Conservation (phyloP, 2,888 invertebrate genomes). For the Argyresthia albistria region DNA sequence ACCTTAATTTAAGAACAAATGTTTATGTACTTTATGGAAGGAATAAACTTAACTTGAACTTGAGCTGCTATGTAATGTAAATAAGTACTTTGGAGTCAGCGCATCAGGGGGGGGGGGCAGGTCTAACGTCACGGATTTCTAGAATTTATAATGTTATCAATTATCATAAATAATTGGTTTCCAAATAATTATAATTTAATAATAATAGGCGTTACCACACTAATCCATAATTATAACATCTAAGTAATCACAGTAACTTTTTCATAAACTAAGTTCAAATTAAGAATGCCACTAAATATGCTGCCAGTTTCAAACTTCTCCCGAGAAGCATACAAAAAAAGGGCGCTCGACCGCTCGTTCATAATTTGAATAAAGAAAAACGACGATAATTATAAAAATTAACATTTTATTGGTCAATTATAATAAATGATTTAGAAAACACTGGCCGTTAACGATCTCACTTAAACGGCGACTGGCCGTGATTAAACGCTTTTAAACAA, state of each 20-base stretch:
- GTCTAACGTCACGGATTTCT: neutral
- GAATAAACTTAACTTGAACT: too few relatives aligned
- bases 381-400: slow-evolving; percentile 43
- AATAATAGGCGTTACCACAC: neutral
- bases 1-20: too few relatives aligned
- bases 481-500: slow-evolving; percentile 55
- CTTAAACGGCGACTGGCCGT: slow-evolving; percentile 27
- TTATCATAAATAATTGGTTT: too few relatives aligned
- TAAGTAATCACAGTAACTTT: neutral
- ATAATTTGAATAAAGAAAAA: slow-evolving; percentile 21
- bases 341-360: neutral
- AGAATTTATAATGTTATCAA: too few relatives aligned
- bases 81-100: too few relatives aligned
- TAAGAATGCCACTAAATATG: neutral
- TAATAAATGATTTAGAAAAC: slow-evolving; percentile 49
- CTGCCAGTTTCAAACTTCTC: neutral
- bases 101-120: neutral
- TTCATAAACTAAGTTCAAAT: neutral
- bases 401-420: slow-evolving; percentile 58
- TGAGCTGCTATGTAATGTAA: too few relatives aligned
- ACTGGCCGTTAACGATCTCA: slow-evolving; percentile 30
- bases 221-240: neutral
- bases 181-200: too few relatives aligned
- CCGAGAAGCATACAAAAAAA: neutral
- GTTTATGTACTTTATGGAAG: too few relatives aligned